These are phyloP conservation scores for Periophthalmus magnuspinnatus DNA, from an alignment of 2,797 vertebrate species.

Conservation along the genomic window DNA sequence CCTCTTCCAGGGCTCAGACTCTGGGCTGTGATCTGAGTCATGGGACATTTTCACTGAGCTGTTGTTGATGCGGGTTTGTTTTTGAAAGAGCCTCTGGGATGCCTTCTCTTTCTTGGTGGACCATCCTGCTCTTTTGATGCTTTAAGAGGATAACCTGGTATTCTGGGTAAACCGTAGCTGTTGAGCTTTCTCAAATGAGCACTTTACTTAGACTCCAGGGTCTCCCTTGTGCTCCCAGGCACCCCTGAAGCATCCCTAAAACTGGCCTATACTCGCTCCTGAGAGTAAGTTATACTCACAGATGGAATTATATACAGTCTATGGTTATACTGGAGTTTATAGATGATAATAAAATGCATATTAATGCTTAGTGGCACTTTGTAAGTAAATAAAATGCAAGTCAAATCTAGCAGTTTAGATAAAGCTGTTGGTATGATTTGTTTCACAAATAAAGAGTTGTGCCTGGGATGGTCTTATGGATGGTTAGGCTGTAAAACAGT, in stretches of 20 bases:
- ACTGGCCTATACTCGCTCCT: too few relatives aligned
- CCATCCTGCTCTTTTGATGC: conserved; percentile 20
- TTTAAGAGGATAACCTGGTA: conserved; percentile 57
- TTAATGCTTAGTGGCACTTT: too few relatives aligned
- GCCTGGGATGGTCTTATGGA: too few relatives aligned
- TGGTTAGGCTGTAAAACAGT: too few relatives aligned
- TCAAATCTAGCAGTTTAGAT: too few relatives aligned
- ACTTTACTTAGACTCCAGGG: conserved; percentile 69
- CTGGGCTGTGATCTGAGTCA: not conserved
- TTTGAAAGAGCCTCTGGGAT: conserved; percentile 65
- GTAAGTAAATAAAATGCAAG: too few relatives aligned
- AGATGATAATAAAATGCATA: too few relatives aligned
- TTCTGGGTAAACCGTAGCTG: conserved; percentile 35
- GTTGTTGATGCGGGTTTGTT: conserved; percentile 20
- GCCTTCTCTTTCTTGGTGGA: conserved; percentile 61
- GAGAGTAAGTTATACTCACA: conserved; percentile 29
- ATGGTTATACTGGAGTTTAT: too few relatives aligned
- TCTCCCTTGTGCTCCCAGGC: conserved; percentile 63
- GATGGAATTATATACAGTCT: not conserved
- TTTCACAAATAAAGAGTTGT: too few relatives aligned
- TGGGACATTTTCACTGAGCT: not conserved
- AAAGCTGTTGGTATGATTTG: too few relatives aligned
- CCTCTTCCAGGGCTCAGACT: not conserved
- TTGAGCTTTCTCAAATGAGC: conserved; percentile 60
- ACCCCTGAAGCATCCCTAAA: not conserved